phyloP scores from a whole-genome alignment of 2,888 invertebrate species.

The Drosophila melanosoma region DNA sequence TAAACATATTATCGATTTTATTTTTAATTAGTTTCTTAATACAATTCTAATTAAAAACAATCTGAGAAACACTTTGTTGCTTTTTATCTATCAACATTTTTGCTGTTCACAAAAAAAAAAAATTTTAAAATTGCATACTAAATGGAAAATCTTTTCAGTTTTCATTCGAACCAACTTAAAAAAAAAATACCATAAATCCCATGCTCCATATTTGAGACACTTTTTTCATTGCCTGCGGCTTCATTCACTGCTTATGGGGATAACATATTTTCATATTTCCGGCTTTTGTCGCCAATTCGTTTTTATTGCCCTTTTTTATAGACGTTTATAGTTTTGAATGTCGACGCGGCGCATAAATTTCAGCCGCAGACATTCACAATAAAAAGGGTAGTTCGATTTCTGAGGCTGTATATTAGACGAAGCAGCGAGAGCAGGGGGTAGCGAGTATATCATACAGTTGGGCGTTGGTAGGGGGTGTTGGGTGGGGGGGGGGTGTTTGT shows the following conservation, averaged over 20 bases:
- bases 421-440: neutral
- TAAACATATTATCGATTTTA: neutral
- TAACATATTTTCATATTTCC: slow-evolving; percentile 79
- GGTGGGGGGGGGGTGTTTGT: neutral
- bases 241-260: slow-evolving; percentile 37
- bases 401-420: slow-evolving; percentile 18
- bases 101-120: neutral
- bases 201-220: neutral
- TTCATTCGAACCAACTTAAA: neutral
- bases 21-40: too few species aligned
- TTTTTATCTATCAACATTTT: neutral
- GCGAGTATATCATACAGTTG: neutral
- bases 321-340: slow-evolving; percentile 80
- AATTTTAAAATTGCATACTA: neutral
- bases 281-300: slow-evolving; percentile 72
- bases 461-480: too few species aligned
- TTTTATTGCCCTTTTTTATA: slow-evolving; percentile 77
- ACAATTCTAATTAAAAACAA: neutral
- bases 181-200: slow-evolving; percentile 11
- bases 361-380: slow-evolving; percentile 35
- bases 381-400: slow-evolving; percentile 73
- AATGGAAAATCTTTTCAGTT: slow-evolving; percentile 2
- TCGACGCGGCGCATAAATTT: slow-evolving; percentile 65
- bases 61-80: neutral
- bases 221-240: slow-evolving; percentile 1